A percentile compares a stretch with the other conserved stretches of the same genome.
Conservation (phyloP, 2,888 invertebrate species). For the Parapristionchus giblindavisi region DNA sequence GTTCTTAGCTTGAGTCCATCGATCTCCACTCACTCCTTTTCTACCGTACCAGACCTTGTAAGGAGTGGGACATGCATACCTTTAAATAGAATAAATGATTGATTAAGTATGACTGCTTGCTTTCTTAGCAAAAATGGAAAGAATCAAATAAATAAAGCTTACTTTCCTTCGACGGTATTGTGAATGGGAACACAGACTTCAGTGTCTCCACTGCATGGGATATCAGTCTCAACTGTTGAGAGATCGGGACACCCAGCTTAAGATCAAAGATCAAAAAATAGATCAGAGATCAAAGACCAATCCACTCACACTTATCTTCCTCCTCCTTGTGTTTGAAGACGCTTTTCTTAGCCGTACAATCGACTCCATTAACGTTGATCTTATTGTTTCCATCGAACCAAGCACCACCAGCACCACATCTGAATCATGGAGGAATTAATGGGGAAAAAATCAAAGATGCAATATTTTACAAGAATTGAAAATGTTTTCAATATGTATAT, state of each 20-base stretch:
- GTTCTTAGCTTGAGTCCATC: constrained; percentile 29
- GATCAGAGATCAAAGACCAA: background rate
- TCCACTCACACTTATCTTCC: constrained; percentile 12
- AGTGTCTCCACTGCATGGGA: constrained; percentile 12
- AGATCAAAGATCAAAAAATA: background rate
- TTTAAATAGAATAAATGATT: background rate
- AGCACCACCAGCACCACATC: constrained; percentile 26
- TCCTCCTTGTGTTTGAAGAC: background rate
- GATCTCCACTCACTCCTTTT: background rate
- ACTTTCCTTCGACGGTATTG: constrained; percentile 30
- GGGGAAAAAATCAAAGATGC: no score
- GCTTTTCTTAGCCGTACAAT: constrained; percentile 11
- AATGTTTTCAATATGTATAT: no score
- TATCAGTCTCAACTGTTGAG: background rate
- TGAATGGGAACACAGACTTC: constrained; percentile 10
- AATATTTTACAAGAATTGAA: no score
- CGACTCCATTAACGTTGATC: constrained; percentile 6
- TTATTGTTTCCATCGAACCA: constrained; percentile 31
- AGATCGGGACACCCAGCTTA: constrained; percentile 7
- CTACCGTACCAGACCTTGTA: constrained; percentile 34
- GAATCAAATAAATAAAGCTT: background rate
- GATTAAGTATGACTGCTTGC: background rate
- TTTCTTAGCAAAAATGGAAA: background rate
- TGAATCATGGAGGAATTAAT: no score
- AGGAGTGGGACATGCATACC: constrained; percentile 33